Conservation (phyloP, 2,888 invertebrate genomes). For the Disparrhopalites patrizii region DNA sequence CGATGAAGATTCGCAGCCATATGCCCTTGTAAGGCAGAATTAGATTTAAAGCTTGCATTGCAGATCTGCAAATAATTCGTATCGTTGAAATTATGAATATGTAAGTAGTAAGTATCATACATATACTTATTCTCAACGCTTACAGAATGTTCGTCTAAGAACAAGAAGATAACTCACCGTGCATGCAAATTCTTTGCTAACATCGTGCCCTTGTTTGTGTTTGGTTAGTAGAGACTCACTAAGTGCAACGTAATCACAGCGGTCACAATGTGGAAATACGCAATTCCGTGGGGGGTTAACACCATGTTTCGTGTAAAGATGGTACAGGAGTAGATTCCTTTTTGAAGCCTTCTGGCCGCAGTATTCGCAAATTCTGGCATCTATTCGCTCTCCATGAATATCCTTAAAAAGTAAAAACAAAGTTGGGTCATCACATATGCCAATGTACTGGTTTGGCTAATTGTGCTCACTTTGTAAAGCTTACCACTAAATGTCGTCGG, state of each 20-base stretch:
- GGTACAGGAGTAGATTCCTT: conserved; percentile 70
- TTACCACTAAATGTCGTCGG: conserved; percentile 65
- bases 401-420: not conserved
- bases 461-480: not conserved
- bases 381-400: conserved; percentile 44
- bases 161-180: conserved; percentile 29
- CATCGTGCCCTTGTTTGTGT: conserved; percentile 64
- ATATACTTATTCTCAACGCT: no score
- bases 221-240: conserved; percentile 65
- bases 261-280: conserved; percentile 72
- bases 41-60: conserved; percentile 55
- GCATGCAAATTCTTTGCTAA: conserved; percentile 44
- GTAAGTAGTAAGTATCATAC: not conserved
- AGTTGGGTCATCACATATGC: not conserved
- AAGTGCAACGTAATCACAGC: conserved; percentile 72
- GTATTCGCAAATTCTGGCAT: conserved; percentile 68
- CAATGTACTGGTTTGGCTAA: not conserved
- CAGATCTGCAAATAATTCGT: conserved; percentile 52
- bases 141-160: no score
- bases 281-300: conserved; percentile 66
- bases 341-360: conserved; percentile 74
- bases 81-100: not conserved
- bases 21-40: conserved; percentile 51
- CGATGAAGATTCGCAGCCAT: conserved; percentile 56
- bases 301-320: conserved; percentile 74